phyloP scores from a whole-genome alignment of 2,888 invertebrate species.

The Drosophila eohydei region DNA sequence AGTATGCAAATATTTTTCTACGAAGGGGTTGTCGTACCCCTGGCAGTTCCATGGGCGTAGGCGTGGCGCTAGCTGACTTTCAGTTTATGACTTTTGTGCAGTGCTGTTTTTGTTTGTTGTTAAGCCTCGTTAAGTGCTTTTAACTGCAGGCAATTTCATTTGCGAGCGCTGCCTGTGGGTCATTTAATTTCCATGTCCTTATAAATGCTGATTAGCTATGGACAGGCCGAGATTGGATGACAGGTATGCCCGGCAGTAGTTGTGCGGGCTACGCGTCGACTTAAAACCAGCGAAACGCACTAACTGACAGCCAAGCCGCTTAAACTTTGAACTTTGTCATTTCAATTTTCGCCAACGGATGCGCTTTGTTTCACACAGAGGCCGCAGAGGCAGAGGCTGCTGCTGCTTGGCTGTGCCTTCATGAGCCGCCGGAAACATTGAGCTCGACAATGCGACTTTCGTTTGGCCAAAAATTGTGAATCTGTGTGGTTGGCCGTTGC shows the following conservation, averaged over 20 bases:
- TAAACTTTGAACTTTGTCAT: slow-evolving; percentile 85
- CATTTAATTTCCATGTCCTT: slow-evolving; percentile 62
- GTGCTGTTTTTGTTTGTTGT: slow-evolving; percentile 38
- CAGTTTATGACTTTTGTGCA: slow-evolving; percentile 60
- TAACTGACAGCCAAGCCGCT: slow-evolving; percentile 83
- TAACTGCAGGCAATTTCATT: slow-evolving; percentile 82
- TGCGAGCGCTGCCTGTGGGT: slow-evolving; percentile 33
- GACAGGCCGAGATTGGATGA: slow-evolving; percentile 66
- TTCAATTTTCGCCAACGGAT: slow-evolving; percentile 83
- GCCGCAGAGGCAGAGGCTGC: neutral
- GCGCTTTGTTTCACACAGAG: slow-evolving; percentile 77
- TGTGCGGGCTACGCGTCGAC: slow-evolving; percentile 38
- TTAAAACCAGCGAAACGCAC: slow-evolving; percentile 40
- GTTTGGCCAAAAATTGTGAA: slow-evolving; percentile 51
- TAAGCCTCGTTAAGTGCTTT: slow-evolving; percentile 73
- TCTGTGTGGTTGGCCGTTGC: slow-evolving; percentile 37
- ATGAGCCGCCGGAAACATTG: slow-evolving; percentile 79
- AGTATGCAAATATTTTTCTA: slow-evolving; percentile 82
- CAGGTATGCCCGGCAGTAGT: slow-evolving; percentile 54
- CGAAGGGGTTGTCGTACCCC: slow-evolving; percentile 36
- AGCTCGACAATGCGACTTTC: slow-evolving; percentile 82
- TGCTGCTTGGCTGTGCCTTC: slow-evolving; percentile 25
- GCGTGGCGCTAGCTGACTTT: slow-evolving; percentile 70
- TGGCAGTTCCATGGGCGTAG: slow-evolving; percentile 37
- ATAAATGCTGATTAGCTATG: slow-evolving; percentile 79